Conservation (phyloP, 2,113 vertebrate species). For the Brienomyrus brachyistius region DNA sequence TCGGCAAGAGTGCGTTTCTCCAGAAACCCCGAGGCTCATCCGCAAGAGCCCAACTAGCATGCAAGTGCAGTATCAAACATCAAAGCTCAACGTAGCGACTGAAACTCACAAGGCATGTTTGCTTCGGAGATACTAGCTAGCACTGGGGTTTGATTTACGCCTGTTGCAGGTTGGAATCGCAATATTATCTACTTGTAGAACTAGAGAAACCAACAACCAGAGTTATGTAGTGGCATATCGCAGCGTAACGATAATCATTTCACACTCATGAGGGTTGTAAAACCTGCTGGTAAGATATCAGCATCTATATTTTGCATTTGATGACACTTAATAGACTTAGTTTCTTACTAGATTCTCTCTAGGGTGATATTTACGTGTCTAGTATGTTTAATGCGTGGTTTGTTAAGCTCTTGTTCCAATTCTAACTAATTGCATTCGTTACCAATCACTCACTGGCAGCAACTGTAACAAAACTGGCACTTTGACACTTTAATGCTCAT, state of each 20-base stretch:
- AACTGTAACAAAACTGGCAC: not conserved
- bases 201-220: not conserved
- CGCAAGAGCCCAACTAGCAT: not conserved
- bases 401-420: not conserved
- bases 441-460: not conserved
- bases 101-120: not conserved
- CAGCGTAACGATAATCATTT: not conserved
- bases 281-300: not conserved
- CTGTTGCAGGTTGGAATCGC: not conserved
- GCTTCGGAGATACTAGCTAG: not conserved
- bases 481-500: not conserved
- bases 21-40: not conserved
- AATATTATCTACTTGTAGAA: not conserved
- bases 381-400: not conserved
- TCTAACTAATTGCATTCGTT: not conserved
- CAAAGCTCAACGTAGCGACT: not conserved
- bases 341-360: not conserved
- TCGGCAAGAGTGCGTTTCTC: not conserved
- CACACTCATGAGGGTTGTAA: not conserved
- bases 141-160: not conserved
- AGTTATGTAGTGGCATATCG: not conserved
- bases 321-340: not conserved
- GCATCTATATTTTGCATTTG: not conserved
- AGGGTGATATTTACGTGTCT: not conserved
- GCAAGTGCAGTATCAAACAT: not conserved